Evolutionary conservation across 1,140 invertebrate genomes (phyloP).

Genomic region (Cyphomyrmex costatus): DNA sequence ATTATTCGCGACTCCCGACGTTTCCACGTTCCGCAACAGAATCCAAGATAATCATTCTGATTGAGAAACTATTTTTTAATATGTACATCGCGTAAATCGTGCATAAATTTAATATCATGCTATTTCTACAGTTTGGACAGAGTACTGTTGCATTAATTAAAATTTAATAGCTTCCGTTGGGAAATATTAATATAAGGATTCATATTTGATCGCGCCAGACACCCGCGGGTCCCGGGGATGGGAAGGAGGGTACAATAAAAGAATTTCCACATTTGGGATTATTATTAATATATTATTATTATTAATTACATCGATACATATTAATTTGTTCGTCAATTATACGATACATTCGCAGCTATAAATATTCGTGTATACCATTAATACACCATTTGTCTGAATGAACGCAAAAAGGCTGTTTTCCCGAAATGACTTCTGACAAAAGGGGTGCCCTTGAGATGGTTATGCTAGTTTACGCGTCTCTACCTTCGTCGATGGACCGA

Average conservation of each 20-base stretch:
- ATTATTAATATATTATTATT: conserved; percentile 46
- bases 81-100: neutral
- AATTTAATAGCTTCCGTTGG: conserved; percentile 44
- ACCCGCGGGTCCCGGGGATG: neutral
- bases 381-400: neutral
- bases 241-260: conserved; percentile 29
- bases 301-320: conserved; percentile 36
- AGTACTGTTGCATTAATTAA: conserved; percentile 50
- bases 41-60: conserved; percentile 1
- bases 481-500: conserved; percentile 39
- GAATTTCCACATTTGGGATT: conserved; percentile 36
- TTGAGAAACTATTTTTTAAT: neutral
- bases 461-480: conserved; percentile 65
- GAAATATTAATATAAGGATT: conserved; percentile 61
- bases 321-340: conserved; percentile 44
- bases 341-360: neutral
- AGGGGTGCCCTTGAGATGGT: conserved; percentile 9
- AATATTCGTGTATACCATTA: neutral
- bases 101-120: neutral
- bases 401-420: neutral
- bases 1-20: neutral
- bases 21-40: neutral
- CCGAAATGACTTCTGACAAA: neutral
- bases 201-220: conserved; percentile 35
- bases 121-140: neutral